These are phyloP conservation scores for Heteromormyrus szaboi DNA, from an alignment of 2,797 vertebrate genomes.

Conservation along the genomic window DNA sequence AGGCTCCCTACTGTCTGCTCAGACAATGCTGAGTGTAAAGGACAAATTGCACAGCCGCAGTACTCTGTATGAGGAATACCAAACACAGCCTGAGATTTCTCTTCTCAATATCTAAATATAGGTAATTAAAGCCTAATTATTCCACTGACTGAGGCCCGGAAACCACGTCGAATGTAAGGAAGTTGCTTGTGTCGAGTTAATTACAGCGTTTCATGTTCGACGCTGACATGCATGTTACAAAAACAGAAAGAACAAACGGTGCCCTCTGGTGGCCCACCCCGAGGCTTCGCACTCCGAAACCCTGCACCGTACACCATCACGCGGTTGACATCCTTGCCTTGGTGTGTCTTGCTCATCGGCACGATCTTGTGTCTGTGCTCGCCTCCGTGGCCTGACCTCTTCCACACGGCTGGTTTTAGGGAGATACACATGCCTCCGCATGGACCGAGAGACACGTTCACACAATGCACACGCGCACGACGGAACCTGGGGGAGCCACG, in stretches of 20 bases:
- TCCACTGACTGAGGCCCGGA: background rate
- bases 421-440: background rate
- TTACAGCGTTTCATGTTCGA: background rate
- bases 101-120: background rate
- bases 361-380: background rate
- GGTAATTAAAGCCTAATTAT: constrained; percentile 2
- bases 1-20: background rate
- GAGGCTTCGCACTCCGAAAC: background rate
- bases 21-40: background rate
- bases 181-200: background rate
- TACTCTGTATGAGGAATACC: background rate
- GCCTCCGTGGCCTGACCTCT: background rate
- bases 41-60: background rate
- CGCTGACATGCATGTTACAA: background rate
- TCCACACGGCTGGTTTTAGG: background rate
- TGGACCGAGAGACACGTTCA: background rate
- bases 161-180: background rate
- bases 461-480: background rate
- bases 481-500: background rate
- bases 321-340: background rate
- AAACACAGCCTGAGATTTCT: background rate
- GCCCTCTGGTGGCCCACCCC: background rate
- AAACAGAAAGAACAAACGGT: background rate
- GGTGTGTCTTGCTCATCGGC: background rate
- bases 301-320: background rate